A percentile compares a stretch with the other conserved stretches of the same genome.
Evolutionary conservation across 2,113 vertebrate species (phyloP).

Genomic region (Pachypanchax playfairii): DNA sequence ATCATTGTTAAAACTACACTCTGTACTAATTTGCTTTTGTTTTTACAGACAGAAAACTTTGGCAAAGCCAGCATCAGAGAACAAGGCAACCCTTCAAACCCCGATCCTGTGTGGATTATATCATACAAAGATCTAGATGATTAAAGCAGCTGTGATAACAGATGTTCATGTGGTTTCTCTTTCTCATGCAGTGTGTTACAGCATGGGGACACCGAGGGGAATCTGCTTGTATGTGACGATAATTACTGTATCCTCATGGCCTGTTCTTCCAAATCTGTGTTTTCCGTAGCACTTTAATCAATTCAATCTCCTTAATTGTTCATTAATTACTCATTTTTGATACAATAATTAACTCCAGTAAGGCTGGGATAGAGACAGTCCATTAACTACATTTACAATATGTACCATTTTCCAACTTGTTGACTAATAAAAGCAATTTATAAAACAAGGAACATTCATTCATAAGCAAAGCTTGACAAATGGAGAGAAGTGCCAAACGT

Average conservation of each 20-base stretch:
- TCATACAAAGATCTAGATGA: conserved; percentile 59
- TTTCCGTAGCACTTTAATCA: conserved; percentile 45
- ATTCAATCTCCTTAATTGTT: conserved; percentile 33
- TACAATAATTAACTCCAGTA: conserved; percentile 23
- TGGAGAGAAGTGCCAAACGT: background rate
- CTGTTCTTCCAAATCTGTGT: conserved; percentile 28
- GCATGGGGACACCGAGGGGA: conserved; percentile 47
- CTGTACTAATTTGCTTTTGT: conserved; percentile 18
- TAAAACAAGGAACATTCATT: background rate
- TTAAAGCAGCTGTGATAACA: conserved; percentile 71
- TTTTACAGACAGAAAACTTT: conserved; percentile 34
- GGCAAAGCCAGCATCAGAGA: conserved; percentile 43
- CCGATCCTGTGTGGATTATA: conserved; percentile 46
- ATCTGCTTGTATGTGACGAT: conserved; percentile 44
- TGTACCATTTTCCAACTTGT: background rate
- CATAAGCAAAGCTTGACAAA: background rate
- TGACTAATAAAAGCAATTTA: background rate
- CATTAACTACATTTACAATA: conserved; percentile 10
- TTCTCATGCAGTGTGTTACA: conserved; percentile 46
- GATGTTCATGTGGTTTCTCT: conserved; percentile 65
- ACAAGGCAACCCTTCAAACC: conserved; percentile 50
- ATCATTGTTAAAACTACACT: conserved; percentile 31
- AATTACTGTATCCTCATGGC: conserved; percentile 51
- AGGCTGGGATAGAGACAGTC: background rate
- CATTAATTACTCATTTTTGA: conserved; percentile 25